Conservation (phyloP, 2,797 vertebrate species). For the Pangasius mekongensis region DNA sequence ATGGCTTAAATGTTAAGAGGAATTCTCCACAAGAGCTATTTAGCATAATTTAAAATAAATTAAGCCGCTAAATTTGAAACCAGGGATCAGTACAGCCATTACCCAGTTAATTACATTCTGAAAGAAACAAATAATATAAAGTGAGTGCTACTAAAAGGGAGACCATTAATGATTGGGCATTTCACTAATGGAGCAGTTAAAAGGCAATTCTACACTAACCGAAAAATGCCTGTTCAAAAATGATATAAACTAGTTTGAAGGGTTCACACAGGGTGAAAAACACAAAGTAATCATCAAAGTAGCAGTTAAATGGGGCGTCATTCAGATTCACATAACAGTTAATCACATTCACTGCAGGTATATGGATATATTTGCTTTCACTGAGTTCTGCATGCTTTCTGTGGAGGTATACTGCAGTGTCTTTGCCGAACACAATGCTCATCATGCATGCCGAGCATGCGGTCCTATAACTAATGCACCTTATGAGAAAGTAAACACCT, state of each 20-base stretch:
- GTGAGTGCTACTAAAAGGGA: slow-evolving; percentile 51
- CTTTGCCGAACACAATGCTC: slow-evolving; percentile 71
- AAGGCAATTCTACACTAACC: slow-evolving; percentile 35
- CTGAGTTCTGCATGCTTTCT: slow-evolving; percentile 66
- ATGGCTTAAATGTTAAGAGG: slow-evolving; percentile 61
- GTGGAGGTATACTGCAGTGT: slow-evolving; percentile 56
- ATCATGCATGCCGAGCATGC: slow-evolving; percentile 79
- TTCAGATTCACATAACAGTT: slow-evolving; percentile 63
- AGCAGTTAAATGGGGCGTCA: slow-evolving; percentile 64
- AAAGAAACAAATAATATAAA: slow-evolving; percentile 58
- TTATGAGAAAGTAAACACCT: slow-evolving; percentile 60
- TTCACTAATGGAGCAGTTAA: slow-evolving; percentile 55
- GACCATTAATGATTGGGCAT: slow-evolving; percentile 46
- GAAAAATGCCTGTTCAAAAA: slow-evolving; percentile 37
- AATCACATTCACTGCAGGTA: slow-evolving; percentile 67
- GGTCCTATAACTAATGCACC: slow-evolving; percentile 58
- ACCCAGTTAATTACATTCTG: slow-evolving; percentile 68
- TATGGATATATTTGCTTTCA: slow-evolving; percentile 50
- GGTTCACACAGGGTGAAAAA: slow-evolving; percentile 42
- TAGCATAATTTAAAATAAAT: slow-evolving; percentile 66
- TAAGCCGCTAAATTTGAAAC: slow-evolving; percentile 54
- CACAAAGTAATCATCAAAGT: slow-evolving; percentile 49
- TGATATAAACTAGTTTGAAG: slow-evolving; percentile 41
- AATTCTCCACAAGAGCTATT: slow-evolving; percentile 65
- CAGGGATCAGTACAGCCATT: slow-evolving; percentile 62